Conservation (phyloP, 2,888 invertebrate species). For the Cosmia trapezina region DNA sequence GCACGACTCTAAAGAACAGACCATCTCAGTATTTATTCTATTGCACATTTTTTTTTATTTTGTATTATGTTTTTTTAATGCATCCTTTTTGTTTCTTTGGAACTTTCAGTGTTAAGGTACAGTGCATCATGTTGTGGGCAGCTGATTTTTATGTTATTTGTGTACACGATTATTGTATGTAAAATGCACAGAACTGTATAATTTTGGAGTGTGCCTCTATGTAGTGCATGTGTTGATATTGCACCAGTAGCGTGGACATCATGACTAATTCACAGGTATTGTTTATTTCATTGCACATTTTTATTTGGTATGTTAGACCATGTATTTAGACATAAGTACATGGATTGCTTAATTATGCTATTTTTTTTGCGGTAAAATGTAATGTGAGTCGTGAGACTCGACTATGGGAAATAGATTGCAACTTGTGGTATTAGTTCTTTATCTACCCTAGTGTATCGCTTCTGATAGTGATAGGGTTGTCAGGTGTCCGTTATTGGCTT, state of each 20-base stretch:
- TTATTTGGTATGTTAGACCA: slow-evolving; percentile 48
- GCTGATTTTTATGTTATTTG: slow-evolving; percentile 84
- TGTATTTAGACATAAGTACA: slow-evolving; percentile 35
- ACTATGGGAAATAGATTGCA: slow-evolving; percentile 35
- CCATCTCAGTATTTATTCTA: slow-evolving; percentile 62
- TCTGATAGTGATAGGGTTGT: slow-evolving; percentile 33
- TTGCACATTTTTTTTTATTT: slow-evolving; percentile 75
- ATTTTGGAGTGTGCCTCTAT: slow-evolving; percentile 84
- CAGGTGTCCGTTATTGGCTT: background rate
- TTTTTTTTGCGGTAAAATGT: slow-evolving; percentile 29
- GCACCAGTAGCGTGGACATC: slow-evolving; percentile 84
- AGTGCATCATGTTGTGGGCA: slow-evolving; percentile 87
- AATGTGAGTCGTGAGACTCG: slow-evolving; percentile 10
- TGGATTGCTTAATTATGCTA: slow-evolving; percentile 48
- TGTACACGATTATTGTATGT: slow-evolving; percentile 83
- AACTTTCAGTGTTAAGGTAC: slow-evolving; percentile 87
- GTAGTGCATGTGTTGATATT: slow-evolving; percentile 88
- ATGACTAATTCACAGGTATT: slow-evolving; percentile 92
- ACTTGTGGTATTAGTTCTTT: slow-evolving; percentile 8
- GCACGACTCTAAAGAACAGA: slow-evolving; percentile 65
- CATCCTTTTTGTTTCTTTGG: slow-evolving; percentile 84
- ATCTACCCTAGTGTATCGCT: slow-evolving; percentile 18
- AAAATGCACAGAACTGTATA: slow-evolving; percentile 87
- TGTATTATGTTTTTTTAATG: slow-evolving; percentile 79
- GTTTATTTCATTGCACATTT: slow-evolving; percentile 76